A percentile compares a stretch with the other conserved stretches of the same genome.
phyloP scores from a whole-genome alignment of 2,113 vertebrate genomes.

The Brachypodius melanocephalos region DNA sequence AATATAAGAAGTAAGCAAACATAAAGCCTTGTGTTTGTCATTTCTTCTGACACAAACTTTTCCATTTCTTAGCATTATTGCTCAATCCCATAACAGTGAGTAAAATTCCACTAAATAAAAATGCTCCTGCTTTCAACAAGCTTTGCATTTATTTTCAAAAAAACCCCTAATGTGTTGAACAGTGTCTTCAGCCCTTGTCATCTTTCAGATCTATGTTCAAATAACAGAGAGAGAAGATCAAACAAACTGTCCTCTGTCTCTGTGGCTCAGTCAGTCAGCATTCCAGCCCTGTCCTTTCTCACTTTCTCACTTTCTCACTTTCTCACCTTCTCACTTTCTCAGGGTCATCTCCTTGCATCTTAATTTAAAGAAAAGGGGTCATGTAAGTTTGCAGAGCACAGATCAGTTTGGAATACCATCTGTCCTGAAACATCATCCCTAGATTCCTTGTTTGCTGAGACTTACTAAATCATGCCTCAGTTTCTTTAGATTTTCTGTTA shows the following conservation, averaged over 20 bases:
- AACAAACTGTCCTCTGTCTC: neutral
- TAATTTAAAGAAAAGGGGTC: neutral
- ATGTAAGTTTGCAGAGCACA: neutral
- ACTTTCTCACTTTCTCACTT: neutral
- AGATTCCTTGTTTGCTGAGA: neutral
- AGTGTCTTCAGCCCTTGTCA: neutral
- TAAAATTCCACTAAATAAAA: neutral
- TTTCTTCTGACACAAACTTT: neutral
- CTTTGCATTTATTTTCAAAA: neutral
- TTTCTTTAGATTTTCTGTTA: neutral
- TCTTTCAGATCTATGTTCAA: neutral
- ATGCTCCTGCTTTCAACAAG: neutral
- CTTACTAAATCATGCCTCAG: neutral
- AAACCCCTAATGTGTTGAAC: neutral
- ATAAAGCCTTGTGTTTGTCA: neutral
- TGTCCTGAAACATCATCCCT: neutral
- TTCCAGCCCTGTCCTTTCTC: slow-evolving; percentile 8
- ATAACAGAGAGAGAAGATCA: neutral
- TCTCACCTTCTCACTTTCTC: slow-evolving; percentile 25
- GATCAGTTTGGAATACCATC: slow-evolving; percentile 8
- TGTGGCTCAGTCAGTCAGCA: neutral
- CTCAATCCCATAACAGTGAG: neutral
- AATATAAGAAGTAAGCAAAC: neutral
- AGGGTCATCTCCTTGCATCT: neutral
- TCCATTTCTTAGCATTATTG: neutral